A percentile compares a stretch with the other conserved stretches of the same genome.
Conservation (phyloP, 2,888 invertebrate species). For the Chloroclysta siterata region DNA sequence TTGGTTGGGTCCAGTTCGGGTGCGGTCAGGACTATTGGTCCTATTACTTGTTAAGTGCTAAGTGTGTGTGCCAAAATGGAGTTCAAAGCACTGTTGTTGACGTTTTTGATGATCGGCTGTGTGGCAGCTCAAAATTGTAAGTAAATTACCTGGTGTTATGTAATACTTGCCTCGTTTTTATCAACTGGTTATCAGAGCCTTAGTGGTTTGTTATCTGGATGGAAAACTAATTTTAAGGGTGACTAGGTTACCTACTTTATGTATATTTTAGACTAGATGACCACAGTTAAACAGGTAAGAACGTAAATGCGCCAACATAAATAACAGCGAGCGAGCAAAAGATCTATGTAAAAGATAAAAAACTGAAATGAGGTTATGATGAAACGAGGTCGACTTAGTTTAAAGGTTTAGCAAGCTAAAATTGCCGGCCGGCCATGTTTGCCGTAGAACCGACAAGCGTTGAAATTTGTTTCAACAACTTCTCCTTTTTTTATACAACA, state of each 20-base stretch:
- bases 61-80: conserved; percentile 52
- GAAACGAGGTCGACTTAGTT: too few species aligned
- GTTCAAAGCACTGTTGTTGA: conserved; percentile 47
- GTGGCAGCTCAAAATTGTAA: conserved; percentile 61
- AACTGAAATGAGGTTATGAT: too few species aligned
- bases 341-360: too few species aligned
- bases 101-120: conserved; percentile 52
- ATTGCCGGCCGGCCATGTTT: too few species aligned
- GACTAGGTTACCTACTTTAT: not conserved
- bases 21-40: conserved; percentile 33
- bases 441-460: too few species aligned
- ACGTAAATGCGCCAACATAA: too few species aligned
- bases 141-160: conserved; percentile 34
- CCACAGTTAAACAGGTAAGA: too few species aligned
- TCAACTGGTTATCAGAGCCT: conserved; percentile 3
- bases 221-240: not conserved
- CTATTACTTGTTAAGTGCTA: conserved; percentile 34
- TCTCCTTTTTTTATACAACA: too few species aligned
- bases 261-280: too few species aligned
- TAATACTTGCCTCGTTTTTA: conserved; percentile 20
- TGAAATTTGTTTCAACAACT: too few species aligned
- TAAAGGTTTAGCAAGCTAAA: too few species aligned
- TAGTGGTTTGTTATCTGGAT: not conserved
- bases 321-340: too few species aligned
- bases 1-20: conserved; percentile 42